A percentile compares a stretch with the other conserved stretches of the same genome.
phyloP scores from a whole-genome alignment of 1,140 invertebrate genomes.

The Drosophila sulfurigaster region DNA sequence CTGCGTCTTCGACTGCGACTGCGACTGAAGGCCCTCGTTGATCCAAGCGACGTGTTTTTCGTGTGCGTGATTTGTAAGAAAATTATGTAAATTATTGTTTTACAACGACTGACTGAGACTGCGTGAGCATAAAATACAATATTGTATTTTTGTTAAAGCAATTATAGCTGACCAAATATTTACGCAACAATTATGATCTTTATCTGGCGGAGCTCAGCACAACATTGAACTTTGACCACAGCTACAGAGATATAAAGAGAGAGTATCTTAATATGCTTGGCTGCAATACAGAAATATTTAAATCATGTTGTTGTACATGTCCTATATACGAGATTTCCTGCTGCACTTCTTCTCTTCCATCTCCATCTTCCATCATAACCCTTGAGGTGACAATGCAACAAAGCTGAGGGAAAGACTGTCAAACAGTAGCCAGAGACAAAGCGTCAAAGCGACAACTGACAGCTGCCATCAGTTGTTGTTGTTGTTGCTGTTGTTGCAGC shows the following conservation, averaged over 20 bases:
- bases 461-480: slow-evolving; percentile 21
- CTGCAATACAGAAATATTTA: slow-evolving; percentile 25
- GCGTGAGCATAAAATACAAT: slow-evolving; percentile 38
- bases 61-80: slow-evolving; percentile 72
- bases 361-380: slow-evolving; percentile 2
- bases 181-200: slow-evolving; percentile 79
- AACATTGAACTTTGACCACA: slow-evolving; percentile 17
- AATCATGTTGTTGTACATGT: slow-evolving; percentile 15
- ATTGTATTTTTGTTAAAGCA: slow-evolving; percentile 67
- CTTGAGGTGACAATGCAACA: slow-evolving; percentile 37
- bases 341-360: background rate
- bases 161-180: slow-evolving; percentile 80
- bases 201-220: slow-evolving; percentile 37
- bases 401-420: slow-evolving; percentile 13
- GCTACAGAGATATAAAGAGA: background rate
- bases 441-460: slow-evolving; percentile 52
- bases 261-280: slow-evolving; percentile 24
- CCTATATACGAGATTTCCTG: slow-evolving; percentile 1
- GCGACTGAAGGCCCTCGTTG: slow-evolving; percentile 2
- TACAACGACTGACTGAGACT: slow-evolving; percentile 43
- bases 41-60: slow-evolving; percentile 18
- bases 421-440: slow-evolving; percentile 56
- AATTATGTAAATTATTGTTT: slow-evolving; percentile 80
- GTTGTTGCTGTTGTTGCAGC: slow-evolving; percentile 19
- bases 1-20: too few relatives aligned